A percentile compares a stretch with the other conserved stretches of the same genome.
phyloP scores from a whole-genome alignment of 2,113 vertebrate species.

The Hydrochoerus hydrochaeris region DNA sequence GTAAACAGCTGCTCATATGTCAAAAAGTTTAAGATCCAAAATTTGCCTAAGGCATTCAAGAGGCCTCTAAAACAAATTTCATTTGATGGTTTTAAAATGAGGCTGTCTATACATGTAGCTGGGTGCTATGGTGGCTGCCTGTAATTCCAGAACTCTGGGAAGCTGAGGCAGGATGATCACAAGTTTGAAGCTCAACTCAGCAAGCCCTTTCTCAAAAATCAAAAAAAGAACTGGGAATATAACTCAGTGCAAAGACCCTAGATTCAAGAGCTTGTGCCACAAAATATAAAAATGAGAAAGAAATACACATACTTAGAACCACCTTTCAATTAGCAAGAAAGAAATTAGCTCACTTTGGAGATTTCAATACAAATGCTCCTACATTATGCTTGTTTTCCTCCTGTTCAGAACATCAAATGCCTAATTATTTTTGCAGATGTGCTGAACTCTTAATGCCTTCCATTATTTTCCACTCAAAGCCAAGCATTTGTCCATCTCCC shows the following conservation, averaged over 20 bases:
- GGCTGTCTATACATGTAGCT: not conserved
- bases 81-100: conserved; percentile 42
- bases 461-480: conserved; percentile 53
- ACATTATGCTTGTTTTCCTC: not conserved
- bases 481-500: conserved; percentile 51
- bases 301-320: not conserved
- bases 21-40: conserved; percentile 39
- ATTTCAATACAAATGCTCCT: not conserved
- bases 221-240: not conserved
- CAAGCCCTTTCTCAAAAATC: not conserved
- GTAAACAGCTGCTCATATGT: conserved; percentile 58
- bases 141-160: not conserved
- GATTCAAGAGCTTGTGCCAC: not conserved
- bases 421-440: conserved; percentile 15
- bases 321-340: not conserved
- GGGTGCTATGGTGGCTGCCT: not conserved
- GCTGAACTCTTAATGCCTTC: conserved; percentile 67
- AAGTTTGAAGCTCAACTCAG: not conserved
- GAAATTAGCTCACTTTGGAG: not conserved
- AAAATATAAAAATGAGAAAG: not conserved
- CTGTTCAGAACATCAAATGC: not conserved
- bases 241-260: not conserved
- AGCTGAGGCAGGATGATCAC: not conserved
- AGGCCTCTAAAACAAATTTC: conserved; percentile 28
- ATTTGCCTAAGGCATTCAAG: conserved; percentile 50